Evolutionary conservation across 2,888 invertebrate species (phyloP), one percentile per base, ranked within the genome.

Genomic region (Hydroisotoma schaefferi): DNA sequence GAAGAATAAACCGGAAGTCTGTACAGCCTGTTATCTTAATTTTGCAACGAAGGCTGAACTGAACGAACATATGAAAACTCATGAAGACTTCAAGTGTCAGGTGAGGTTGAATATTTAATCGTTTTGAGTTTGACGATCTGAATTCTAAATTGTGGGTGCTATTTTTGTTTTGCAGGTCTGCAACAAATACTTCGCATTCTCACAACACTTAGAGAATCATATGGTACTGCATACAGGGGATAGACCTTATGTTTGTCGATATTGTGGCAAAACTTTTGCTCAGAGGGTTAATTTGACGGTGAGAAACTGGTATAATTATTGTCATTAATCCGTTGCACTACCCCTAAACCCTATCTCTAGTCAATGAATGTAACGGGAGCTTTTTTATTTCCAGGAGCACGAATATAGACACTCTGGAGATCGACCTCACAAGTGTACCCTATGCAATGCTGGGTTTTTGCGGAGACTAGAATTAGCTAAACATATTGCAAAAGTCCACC

Each of bases 401-500:
- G 40, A 40, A 40, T 64, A 64, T 38, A 61, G 67, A 15, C 67
- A 67, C 48, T 57, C 61, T 1, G 67, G 67, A 20, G 61, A 56
- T 15, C 48, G 67, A 46, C 67, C 67, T 43, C 67, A 67, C 37
- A 44, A 54, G 38, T 67, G 67, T 38, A 57, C 63, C 1, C 40
- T 52, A 25, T 67, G 67, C 25, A 37, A 52, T 23, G 55, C 56
- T 25, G 67, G 64, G 1, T 67, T 57, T 37, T 55, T 67, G 27
- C 49, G 67, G n/a, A 44, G 61, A 28, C 54, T 61, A 44, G 63
- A 67, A 15, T 28, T 67, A 23, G 61, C 59, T 44, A 63, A 67
- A 22, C 67, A 67, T 37, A 61, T 64, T 63, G 37, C 59, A 15
- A 67, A 64, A 26, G 59, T 55, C 25, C 67, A 67, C 49, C 61